These are phyloP conservation scores for Nasua narica DNA, from an alignment of 2,797 vertebrate species.

Conservation along the genomic window DNA sequence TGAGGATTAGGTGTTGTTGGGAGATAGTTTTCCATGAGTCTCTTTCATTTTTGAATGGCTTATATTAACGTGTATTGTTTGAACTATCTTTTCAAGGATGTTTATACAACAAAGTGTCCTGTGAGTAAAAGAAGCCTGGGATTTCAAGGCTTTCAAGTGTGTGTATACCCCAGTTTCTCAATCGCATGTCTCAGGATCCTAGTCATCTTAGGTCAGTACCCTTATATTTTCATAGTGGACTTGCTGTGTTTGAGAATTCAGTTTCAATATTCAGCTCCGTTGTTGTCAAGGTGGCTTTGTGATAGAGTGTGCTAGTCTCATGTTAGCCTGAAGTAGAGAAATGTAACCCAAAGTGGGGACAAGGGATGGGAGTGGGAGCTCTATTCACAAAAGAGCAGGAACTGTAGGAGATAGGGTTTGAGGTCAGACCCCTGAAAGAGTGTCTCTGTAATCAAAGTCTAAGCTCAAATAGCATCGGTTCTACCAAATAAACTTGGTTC, in stretches of 20 bases:
- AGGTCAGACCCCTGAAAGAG: not conserved
- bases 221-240: not conserved
- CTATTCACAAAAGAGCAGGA: fast-evolving
- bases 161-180: not conserved
- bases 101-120: not conserved
- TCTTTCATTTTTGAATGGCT: not conserved
- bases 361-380: not conserved
- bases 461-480: not conserved
- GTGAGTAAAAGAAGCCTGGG: not conserved
- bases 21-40: not conserved
- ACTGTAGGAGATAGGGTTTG: not conserved
- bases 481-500: not conserved
- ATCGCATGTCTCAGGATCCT: not conserved
- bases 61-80: not conserved
- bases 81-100: not conserved
- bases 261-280: not conserved
- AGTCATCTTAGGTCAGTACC: not conserved
- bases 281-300: not conserved
- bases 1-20: not conserved
- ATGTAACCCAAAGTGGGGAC: not conserved
- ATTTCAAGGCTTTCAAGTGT: not conserved
- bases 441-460: not conserved
- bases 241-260: not conserved
- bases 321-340: not conserved
- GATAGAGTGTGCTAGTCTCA: not conserved